Evolutionary conservation across 2,888 invertebrate genomes (phyloP), one percentile per base, ranked within the genome.

Genomic region (Protodeltote pygarga): DNA sequence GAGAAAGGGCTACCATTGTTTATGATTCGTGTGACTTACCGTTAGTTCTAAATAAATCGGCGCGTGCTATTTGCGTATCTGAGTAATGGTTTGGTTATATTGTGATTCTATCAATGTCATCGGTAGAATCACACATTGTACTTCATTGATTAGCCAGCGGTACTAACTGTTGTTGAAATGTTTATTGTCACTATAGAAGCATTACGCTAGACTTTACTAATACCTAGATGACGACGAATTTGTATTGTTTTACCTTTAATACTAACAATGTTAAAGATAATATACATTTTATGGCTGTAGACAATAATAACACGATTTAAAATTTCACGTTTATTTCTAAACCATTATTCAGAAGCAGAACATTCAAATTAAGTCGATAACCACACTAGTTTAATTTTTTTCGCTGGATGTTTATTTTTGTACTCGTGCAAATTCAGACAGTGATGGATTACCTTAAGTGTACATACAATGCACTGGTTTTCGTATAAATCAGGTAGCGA

Each of bases 1-100:
- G 66, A 70, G 72, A 75, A 75, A 75, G 65, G 71, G 70, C 33
- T 33, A 45, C 68, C 62, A 74, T 77, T 80, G 77, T 80, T 71
- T 73, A 60, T 55, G 57, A 52, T 61, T 33, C 45, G 24, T 31
- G 59, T 58, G 54, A 58, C 48, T 63, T 65, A 76, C 81, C 75
- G 82, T 81, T 82, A 77, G 53, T 53, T 58, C 54, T 65, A 71
- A 73, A 77, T 72, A 73, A 71, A 76, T 42, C 21, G 51, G 29
- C 23, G 23, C 32, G 16, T 63, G 40, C 40, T 60, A 59, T 64
- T 62, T 65, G 13, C 32, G 60, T 55, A 32, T 51, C 50, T 62
- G 60, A 60, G 60, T 51, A 62, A 65, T 57, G n/a, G n/a, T n/a
- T n/a, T n/a, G n/a, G n/a, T n/a, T n/a, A 32, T 46, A 66, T 57